phyloP scores from a whole-genome alignment of 1,140 invertebrate genomes.

The Scaptodrosophila lebanonensis region DNA sequence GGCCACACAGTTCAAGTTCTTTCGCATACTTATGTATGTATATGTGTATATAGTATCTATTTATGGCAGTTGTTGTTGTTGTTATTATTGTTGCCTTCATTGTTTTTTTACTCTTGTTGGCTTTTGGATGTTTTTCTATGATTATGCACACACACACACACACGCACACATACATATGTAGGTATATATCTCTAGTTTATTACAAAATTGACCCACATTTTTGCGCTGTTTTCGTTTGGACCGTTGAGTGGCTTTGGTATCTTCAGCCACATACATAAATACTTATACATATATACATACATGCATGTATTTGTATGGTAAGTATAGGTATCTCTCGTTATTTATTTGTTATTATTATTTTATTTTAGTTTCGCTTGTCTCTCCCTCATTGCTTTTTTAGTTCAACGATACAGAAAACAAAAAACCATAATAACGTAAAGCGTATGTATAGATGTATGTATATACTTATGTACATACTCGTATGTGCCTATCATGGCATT shows the following conservation, averaged over 20 bases:
- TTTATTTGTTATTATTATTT: constrained; percentile 74
- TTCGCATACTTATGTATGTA: no score
- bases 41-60: no score
- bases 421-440: no score
- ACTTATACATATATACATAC: constrained; percentile 34
- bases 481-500: constrained; percentile 60
- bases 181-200: constrained; percentile 52
- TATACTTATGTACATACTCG: no score
- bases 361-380: constrained; percentile 50
- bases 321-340: constrained; percentile 45
- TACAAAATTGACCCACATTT: constrained; percentile 72
- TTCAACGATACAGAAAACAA: no score
- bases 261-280: constrained; percentile 19
- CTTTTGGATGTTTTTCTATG: background rate
- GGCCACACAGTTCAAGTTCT: no score
- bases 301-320: constrained; percentile 6
- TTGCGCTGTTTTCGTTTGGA: constrained; percentile 23
- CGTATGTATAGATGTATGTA: no score
- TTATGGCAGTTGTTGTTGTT: no score
- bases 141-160: constrained; percentile 13
- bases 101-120: no score
- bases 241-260: constrained; percentile 41
- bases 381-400: constrained; percentile 2
- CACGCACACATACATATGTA: constrained; percentile 2
- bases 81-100: no score